These are phyloP conservation scores for Xanthostigma xanthostigma DNA, from an alignment of 2,888 invertebrate genomes.

Conservation along the genomic window DNA sequence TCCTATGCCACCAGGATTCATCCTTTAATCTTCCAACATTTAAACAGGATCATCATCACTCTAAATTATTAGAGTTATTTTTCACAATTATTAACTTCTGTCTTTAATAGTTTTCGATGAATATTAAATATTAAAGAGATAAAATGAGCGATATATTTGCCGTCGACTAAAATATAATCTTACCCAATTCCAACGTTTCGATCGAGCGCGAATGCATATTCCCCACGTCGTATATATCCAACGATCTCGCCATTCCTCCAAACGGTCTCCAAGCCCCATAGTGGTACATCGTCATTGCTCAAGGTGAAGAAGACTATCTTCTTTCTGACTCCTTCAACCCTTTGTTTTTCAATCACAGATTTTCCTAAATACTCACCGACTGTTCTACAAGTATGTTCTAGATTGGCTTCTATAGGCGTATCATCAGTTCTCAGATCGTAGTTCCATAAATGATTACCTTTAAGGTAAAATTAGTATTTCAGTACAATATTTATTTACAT, in stretches of 20 bases:
- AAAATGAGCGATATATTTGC: no score
- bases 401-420: constrained; percentile 72
- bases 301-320: constrained; percentile 59
- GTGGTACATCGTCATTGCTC: constrained; percentile 51
- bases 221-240: constrained; percentile 68
- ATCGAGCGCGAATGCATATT: constrained; percentile 50
- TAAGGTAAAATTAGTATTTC: not conserved
- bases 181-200: constrained; percentile 47
- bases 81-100: no score
- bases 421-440: constrained; percentile 68
- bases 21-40: no score
- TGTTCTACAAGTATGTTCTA: constrained; percentile 65
- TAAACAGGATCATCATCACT: no score
- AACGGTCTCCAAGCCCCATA: constrained; percentile 77
- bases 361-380: constrained; percentile 67
- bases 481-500: no score
- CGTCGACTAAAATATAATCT: constrained; percentile 12
- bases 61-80: no score
- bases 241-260: constrained; percentile 62
- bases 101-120: no score
- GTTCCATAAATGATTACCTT: constrained; percentile 77
- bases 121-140: no score
- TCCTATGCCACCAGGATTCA: no score
- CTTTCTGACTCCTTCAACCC: constrained; percentile 50
- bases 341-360: constrained; percentile 47